These are phyloP conservation scores for Thryonomys swinderianus DNA, from an alignment of 2,113 vertebrate species.

Conservation along the genomic window DNA sequence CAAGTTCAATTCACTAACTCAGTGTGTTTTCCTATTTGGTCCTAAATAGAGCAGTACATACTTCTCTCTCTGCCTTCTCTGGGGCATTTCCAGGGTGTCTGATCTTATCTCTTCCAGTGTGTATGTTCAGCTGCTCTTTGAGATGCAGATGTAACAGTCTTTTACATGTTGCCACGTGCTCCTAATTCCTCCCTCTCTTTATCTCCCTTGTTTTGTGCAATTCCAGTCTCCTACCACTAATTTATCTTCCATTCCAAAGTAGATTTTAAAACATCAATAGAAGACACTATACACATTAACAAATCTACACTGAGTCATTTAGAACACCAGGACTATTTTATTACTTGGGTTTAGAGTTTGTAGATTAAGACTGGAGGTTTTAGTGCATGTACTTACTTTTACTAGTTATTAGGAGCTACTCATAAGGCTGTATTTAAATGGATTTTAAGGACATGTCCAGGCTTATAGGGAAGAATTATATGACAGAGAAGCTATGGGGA, in stretches of 20 bases:
- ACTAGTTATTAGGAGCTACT: background rate
- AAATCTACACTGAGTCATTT: background rate
- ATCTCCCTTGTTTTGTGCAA: background rate
- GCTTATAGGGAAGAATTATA: background rate
- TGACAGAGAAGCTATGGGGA: background rate
- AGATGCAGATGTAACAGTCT: background rate
- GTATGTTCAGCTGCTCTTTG: conserved; percentile 49
- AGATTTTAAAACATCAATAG: background rate
- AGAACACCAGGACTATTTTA: background rate
- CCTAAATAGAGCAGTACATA: background rate
- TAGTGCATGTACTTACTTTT: background rate
- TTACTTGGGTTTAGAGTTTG: background rate
- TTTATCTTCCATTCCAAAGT: background rate
- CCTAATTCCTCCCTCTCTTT: background rate
- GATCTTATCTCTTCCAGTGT: background rate
- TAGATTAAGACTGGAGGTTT: conserved; percentile 35
- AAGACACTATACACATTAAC: background rate
- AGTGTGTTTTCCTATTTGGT: conserved; percentile 26
- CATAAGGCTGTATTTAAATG: background rate
- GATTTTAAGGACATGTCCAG: background rate
- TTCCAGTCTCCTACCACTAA: background rate
- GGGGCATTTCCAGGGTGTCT: conserved; percentile 42
- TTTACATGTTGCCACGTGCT: background rate
- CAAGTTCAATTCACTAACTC: background rate
- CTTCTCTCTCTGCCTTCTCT: conserved; percentile 27